Evolutionary conservation across 1,140 invertebrate species (phyloP).

Genomic region (Drosophila hydei): DNA sequence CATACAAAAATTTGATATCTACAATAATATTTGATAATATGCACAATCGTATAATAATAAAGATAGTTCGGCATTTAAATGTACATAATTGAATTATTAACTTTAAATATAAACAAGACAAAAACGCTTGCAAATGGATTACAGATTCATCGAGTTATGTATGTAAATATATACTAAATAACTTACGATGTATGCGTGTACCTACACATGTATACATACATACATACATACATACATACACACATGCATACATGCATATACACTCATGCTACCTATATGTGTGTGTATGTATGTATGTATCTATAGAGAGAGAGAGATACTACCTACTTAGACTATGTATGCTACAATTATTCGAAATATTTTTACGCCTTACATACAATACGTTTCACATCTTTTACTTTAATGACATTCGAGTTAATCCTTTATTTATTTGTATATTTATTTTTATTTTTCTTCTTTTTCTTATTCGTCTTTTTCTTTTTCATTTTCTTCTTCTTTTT

Average conservation of each 20-base stretch:
- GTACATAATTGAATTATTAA: conserved; percentile 75
- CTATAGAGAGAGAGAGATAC: conserved; percentile 23
- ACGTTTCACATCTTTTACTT: conserved; percentile 24
- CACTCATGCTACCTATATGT: neutral
- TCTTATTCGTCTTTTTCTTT: neutral
- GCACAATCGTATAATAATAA: conserved; percentile 62
- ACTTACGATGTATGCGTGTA: conserved; percentile 19
- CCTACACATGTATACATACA: conserved; percentile 34
- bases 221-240: too few relatives aligned
- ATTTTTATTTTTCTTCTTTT: conserved; percentile 8
- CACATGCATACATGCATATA: neutral
- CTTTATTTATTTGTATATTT: neutral
- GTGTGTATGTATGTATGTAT: neutral
- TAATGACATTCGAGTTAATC: conserved; percentile 7
- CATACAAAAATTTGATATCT: conserved; percentile 76
- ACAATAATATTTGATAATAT: conserved; percentile 67
- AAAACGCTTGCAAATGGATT: conserved; percentile 73
- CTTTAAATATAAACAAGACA: conserved; percentile 68
- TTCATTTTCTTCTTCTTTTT: neutral
- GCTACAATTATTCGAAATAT: conserved; percentile 41
- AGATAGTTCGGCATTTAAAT: conserved; percentile 57
- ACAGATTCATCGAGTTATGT: conserved; percentile 62
- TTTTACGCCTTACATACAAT: conserved; percentile 39
- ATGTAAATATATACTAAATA: conserved; percentile 32
- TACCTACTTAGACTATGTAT: conserved; percentile 43